Percentiles rank a stretch among this genome's conserved stretches.
These are phyloP conservation scores for Micoletzkya japonica DNA, from an alignment of 2,888 invertebrate genomes.

Conservation along the genomic window DNA sequence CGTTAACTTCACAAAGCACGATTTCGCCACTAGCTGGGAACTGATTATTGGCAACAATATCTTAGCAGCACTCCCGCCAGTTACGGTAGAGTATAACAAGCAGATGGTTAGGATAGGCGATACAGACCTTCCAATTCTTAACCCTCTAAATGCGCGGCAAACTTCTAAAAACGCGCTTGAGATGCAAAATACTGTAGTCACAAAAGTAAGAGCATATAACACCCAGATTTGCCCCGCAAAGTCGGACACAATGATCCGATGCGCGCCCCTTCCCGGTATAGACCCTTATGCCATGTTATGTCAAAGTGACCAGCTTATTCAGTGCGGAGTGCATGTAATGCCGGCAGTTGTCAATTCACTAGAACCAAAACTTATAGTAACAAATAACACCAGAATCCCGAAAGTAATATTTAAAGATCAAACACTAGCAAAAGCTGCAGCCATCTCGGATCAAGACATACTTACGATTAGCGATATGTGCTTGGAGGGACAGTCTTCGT, in stretches of 20 bases:
- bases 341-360: not conserved
- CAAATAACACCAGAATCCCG: not conserved
- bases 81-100: not conserved
- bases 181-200: not conserved
- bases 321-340: not conserved
- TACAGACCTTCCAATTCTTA: not conserved
- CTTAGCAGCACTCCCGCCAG: not conserved
- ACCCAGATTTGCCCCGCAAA: not conserved
- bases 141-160: not conserved
- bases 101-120: not conserved
- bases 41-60: not conserved
- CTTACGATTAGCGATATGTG: not conserved
- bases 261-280: not conserved
- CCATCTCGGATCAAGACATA: not conserved
- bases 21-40: not conserved
- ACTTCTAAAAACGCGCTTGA: not conserved
- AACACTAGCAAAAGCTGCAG: not conserved
- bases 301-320: not conserved
- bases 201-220: not conserved
- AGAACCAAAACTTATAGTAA: not conserved
- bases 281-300: not conserved
- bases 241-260: not conserved
- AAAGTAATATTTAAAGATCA: not conserved
- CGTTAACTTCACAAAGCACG: not conserved
- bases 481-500: not conserved